Percentiles rank a stretch among this genome's conserved stretches.
These are phyloP conservation scores for Leptosomus discolor DNA, from an alignment of 2,113 vertebrate species.

Conservation along the genomic window DNA sequence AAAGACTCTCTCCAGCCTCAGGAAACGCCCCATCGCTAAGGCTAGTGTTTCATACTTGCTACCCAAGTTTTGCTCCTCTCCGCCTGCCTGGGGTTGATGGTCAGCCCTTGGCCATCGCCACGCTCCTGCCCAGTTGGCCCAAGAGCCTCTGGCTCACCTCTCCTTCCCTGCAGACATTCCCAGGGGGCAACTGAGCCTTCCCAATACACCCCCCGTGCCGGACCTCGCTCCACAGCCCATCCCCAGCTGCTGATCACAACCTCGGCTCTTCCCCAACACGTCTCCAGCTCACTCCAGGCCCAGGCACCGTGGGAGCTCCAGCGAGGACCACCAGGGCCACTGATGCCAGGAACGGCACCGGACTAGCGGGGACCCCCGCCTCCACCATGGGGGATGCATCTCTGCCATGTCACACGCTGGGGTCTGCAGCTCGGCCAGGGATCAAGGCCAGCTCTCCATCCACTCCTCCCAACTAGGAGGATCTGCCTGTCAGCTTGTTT, in stretches of 20 bases:
- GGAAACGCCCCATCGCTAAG: not conserved
- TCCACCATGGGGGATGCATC: fast-evolving
- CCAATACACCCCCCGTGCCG: no score
- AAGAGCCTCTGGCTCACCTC: not conserved
- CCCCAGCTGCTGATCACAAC: not conserved
- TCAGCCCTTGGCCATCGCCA: fast-evolving
- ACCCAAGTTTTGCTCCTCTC: not conserved
- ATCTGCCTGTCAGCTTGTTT: not conserved
- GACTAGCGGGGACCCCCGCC: fast-evolving
- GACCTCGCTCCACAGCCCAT: not conserved
- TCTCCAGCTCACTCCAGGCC: not conserved
- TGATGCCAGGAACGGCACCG: fast-evolving
- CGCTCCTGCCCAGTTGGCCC: not conserved
- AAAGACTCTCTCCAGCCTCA: not conserved
- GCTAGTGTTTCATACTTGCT: no score
- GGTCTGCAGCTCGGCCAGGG: not conserved
- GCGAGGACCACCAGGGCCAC: not conserved
- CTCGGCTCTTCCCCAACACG: fast-evolving
- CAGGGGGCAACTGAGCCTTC: not conserved
- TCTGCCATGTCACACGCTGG: not conserved
- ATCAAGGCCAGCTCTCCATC: fast-evolving
- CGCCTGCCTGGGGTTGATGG: not conserved
- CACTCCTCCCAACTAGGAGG: fast-evolving
- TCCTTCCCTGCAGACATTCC: not conserved
- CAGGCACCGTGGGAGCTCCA: fast-evolving